Evolutionary conservation across 2,797 vertebrate genomes (phyloP), one percentile per base, ranked within the genome.

Genomic region (Moxostoma hubbsi): DNA sequence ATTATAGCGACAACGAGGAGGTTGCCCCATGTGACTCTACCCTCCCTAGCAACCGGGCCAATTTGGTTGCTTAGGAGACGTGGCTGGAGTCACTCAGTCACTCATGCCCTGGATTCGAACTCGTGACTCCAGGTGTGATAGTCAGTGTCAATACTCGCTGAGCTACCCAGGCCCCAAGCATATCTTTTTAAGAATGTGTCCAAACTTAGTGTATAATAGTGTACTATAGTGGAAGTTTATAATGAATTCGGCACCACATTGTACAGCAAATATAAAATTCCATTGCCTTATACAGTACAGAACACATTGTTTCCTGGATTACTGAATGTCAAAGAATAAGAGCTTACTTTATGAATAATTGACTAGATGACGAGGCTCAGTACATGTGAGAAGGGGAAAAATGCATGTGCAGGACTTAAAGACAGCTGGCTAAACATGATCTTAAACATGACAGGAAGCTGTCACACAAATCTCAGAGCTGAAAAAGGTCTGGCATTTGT

Each of bases 331-430:
- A 46, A 57, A 57, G 55, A 59, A 73, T 71, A 77, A 75, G 53
- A 61, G 65, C 59, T 43, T 51, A 43, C 65, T 57, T 69, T 57
- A 84, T 86, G 77, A 86, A 86, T 84, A 84, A 84, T 84, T 86
- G 85, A 84, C 75, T 63, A 36, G 69, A 16, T 63, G 62, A 74
- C 36, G 36, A 70, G 58, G n/a, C 45, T 82, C 57, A 12, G 58
- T n/a, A 57, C 64, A 76, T 73, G 77, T 72, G 57, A 63, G 45
- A 70, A 63, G 43, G 63, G 73, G 63, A 75, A 73, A 85, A 82
- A 81, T 80, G 77, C 70, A 81, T 62, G 63, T 62, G 53, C 71
- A 73, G 72, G 69, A 55, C 66, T 61, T 58, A 54, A 45, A 76
- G 68, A 81, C 16, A 75, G 71, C 59, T 36, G 64, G 63, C 76